phyloP scores from a whole-genome alignment of 2,797 vertebrate genomes.

The Botia kubotai region DNA sequence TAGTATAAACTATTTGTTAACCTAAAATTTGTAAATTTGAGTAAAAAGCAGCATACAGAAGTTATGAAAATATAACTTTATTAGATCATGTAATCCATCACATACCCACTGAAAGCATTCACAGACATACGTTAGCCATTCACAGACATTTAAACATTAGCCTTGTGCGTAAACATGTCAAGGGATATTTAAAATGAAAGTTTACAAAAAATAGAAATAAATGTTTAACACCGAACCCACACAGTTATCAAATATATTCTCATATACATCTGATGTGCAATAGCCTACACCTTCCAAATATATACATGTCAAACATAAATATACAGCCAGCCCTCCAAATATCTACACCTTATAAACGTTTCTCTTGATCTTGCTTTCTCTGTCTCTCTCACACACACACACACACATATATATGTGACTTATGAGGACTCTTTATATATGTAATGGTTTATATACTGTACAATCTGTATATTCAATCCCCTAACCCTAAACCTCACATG shows the following conservation, averaged over 20 bases:
- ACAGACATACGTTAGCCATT: constrained; percentile 47
- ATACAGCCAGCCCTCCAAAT: constrained; percentile 42
- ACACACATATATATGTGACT: not conserved
- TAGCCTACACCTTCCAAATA: constrained; percentile 59
- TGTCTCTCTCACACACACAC: constrained; percentile 19
- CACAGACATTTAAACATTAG: constrained; percentile 61
- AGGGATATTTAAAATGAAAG: constrained; percentile 62
- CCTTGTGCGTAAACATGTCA: constrained; percentile 64
- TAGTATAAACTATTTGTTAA: too few species aligned
- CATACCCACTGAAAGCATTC: constrained; percentile 60
- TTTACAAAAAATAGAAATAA: constrained; percentile 43
- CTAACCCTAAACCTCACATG: too few species aligned
- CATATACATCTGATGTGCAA: constrained; percentile 52
- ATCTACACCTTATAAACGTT: constrained; percentile 55
- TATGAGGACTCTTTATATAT: too few species aligned
- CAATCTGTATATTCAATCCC: too few species aligned
- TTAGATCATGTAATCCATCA: constrained; percentile 69
- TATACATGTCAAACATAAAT: constrained; percentile 56
- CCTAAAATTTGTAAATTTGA: too few species aligned
- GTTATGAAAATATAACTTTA: constrained; percentile 74
- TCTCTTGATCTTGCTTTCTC: not conserved
- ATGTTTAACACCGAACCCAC: constrained; percentile 42
- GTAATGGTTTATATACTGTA: too few species aligned
- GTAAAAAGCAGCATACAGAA: constrained; percentile 46
- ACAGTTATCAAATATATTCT: constrained; percentile 57